Base-by-base conservation (phyloP, 92 coral and sea anemone species). In the Epizoanthus scotinus region DNA sequence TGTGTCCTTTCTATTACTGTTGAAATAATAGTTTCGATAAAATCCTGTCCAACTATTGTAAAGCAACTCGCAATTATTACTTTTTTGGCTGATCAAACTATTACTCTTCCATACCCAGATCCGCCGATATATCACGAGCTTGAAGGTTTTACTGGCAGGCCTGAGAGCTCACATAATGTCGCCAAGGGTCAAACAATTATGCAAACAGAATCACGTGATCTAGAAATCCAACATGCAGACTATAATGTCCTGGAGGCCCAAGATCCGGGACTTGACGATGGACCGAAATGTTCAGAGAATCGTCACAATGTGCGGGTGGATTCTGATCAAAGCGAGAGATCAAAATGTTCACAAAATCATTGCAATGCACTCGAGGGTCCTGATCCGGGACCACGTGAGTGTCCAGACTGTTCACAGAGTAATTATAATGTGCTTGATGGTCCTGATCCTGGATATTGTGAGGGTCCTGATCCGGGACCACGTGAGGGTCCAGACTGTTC, bases 291-390 rank as follows among this genome's bases (percentile, higher is more conserved):
- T n/a, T n/a, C 55, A 24, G 24, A 38, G 24, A 42, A 68, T 47
- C 56, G 40, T 36, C 21, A 68, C 56, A 47, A 42, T 69, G 57
- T 40, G 24, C 55, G 44, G 6, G 74, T 44, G n/a, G 72, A 31
- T 6, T 13, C 10, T 47, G 17, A 47, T 47, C 15, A 10, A 0
- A 13, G 12, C 1, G 52, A 47, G 15, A 12, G 52, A 13, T 17
- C 21, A 28, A 8, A 15, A 2, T 8, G 18, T 8, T 20, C 44
- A 29, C 2, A 15, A 6, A 29, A 64, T 29, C n/a, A 44, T 54
- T 69, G 44, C 8, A 69, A 69, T 69, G 58, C 44, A 14, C 74
- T 69, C 8, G 74, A 69, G 42, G 74, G 74, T 3, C 74, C 74
- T 0, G 56, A 69, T 20, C 21, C 74, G 3, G 74, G 7, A 47